Evolutionary conservation across 2,888 invertebrate species (phyloP).

Genomic region (Sympetrum striolatum): DNA sequence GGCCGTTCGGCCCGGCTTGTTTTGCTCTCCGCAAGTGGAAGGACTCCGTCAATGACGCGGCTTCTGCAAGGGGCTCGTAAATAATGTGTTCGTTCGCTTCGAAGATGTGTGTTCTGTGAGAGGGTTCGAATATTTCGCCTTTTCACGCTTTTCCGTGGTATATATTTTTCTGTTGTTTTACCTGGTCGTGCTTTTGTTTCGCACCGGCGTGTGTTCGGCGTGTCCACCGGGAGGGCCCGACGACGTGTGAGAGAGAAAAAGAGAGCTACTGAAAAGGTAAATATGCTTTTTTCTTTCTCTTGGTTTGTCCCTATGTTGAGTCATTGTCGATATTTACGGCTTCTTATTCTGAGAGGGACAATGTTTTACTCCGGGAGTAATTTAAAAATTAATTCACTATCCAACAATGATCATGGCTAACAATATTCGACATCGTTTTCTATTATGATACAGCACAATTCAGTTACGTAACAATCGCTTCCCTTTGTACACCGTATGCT

Average conservation of each 20-base stretch:
- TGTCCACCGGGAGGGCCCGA: background rate
- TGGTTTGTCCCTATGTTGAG: too few relatives aligned
- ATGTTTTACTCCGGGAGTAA: too few relatives aligned
- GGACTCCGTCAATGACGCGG: background rate
- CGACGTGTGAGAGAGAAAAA: background rate
- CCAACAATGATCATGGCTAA: too few relatives aligned
- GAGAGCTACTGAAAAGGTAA: background rate
- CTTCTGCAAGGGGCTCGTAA: background rate
- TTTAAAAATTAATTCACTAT: too few relatives aligned
- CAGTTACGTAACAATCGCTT: too few relatives aligned
- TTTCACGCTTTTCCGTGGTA: background rate
- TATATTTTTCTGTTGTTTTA: background rate
- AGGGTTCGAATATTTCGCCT: background rate
- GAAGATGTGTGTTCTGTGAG: background rate
- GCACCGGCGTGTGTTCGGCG: background rate
- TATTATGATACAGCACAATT: too few relatives aligned
- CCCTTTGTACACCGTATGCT: too few relatives aligned
- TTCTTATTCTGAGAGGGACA: too few relatives aligned
- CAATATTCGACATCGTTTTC: too few relatives aligned
- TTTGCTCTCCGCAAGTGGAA: background rate
- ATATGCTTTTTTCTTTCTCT: background rate
- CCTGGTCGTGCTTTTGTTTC: background rate
- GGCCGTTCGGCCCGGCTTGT: background rate
- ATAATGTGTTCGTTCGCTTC: background rate
- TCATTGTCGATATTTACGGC: too few relatives aligned